These are phyloP conservation scores for Masticophis lateralis DNA, from an alignment of 2,797 vertebrate genomes.

Conservation along the genomic window DNA sequence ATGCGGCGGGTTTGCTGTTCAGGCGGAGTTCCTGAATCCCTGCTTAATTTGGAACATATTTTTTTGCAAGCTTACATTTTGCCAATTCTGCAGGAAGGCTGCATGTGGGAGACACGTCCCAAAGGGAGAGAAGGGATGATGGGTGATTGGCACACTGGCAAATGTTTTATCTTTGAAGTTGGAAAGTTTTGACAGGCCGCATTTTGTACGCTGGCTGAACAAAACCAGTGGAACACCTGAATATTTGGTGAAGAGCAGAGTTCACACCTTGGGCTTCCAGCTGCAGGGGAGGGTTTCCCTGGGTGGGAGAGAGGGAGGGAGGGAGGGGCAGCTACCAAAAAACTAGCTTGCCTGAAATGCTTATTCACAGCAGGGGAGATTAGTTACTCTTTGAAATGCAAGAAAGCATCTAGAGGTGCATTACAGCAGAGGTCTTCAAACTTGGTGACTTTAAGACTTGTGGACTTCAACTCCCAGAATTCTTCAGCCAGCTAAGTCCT, in stretches of 20 bases:
- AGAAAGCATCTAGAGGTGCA: not conserved
- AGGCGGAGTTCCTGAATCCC: not conserved
- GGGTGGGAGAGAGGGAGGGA: not conserved
- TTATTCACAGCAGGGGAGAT: not conserved
- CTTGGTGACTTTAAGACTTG: too few species aligned
- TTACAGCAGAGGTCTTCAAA: too few species aligned
- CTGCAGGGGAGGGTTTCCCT: not conserved
- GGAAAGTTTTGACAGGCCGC: not conserved
- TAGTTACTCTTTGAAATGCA: not conserved
- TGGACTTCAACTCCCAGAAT: too few species aligned
- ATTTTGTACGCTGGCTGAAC: not conserved
- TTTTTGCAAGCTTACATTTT: not conserved
- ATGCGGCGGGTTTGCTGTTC: conserved; percentile 35
- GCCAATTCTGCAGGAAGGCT: not conserved
- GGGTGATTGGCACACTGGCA: not conserved
- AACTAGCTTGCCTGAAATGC: not conserved
- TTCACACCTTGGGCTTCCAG: not conserved
- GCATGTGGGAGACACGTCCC: not conserved
- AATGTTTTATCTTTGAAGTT: not conserved
- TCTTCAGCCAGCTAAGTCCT: too few species aligned
- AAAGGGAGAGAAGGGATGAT: not conserved
- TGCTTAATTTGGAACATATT: not conserved
- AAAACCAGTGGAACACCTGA: not conserved
- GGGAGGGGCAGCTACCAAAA: not conserved
- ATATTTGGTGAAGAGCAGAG: not conserved